Evolutionary conservation across 1,140 invertebrate genomes (phyloP).

Genomic region (Schlechtendalia chinensis): DNA sequence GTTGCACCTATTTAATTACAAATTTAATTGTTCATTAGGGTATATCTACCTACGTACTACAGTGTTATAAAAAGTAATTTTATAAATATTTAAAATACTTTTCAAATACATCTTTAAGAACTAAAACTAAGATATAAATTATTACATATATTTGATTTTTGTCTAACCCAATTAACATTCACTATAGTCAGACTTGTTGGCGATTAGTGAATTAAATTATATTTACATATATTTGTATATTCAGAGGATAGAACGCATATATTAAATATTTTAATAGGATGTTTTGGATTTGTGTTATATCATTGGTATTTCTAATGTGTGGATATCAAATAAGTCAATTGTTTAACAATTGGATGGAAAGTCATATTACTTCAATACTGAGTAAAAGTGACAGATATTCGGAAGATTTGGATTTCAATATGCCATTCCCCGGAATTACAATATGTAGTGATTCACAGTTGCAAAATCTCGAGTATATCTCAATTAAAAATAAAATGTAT

Average conservation of each 20-base stretch:
- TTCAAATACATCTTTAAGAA: no score
- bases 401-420: conserved; percentile 21
- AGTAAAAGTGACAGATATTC: conserved; percentile 29
- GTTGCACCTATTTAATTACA: neutral
- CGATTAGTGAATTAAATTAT: no score
- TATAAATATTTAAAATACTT: no score
- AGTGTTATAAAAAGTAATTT: neutral
- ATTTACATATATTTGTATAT: no score
- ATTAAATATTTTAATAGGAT: conserved; percentile 37
- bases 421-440: conserved; percentile 52
- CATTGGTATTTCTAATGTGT: conserved; percentile 50
- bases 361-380: conserved; percentile 31
- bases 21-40: neutral
- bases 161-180: no score
- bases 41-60: neutral
- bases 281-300: conserved; percentile 50
- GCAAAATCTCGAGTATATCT: neutral
- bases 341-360: conserved; percentile 45
- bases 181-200: no score
- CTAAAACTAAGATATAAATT: no score
- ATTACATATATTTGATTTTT: no score
- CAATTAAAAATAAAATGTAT: neutral
- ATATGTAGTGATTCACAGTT: conserved; percentile 50
- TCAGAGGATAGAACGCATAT: no score
- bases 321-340: conserved; percentile 35